Evolutionary conservation across 2,797 vertebrate species (phyloP).

Genomic region (Argya squamiceps): DNA sequence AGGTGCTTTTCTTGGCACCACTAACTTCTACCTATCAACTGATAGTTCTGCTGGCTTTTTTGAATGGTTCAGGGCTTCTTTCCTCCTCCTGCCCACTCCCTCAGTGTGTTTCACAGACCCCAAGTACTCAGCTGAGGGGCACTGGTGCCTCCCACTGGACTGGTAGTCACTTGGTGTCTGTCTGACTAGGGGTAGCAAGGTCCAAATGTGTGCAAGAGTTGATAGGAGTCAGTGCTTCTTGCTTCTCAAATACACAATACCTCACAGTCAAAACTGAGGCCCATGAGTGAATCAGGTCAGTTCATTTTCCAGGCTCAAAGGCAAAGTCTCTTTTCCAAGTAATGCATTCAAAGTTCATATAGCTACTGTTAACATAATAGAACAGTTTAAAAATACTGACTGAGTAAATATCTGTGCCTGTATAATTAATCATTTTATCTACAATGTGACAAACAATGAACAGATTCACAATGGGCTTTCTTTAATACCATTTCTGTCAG

Average conservation of each 20-base stretch:
- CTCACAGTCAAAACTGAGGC: background rate
- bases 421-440: slow-evolving; percentile 25
- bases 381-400: background rate
- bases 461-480: background rate
- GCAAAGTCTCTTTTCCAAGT: background rate
- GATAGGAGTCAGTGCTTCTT: background rate
- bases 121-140: background rate
- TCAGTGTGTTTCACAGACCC: background rate
- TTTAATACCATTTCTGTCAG: slow-evolving; percentile 26
- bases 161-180: background rate
- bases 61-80: background rate
- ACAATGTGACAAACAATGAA: background rate
- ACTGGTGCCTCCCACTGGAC: background rate
- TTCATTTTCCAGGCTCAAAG: background rate
- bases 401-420: background rate
- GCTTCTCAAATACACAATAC: background rate
- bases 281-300: background rate
- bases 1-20: background rate
- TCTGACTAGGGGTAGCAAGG: background rate
- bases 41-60: background rate
- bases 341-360: background rate
- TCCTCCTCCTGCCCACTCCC: background rate
- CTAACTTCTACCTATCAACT: background rate
- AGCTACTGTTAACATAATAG: background rate
- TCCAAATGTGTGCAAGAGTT: background rate